Percentiles rank a stretch among this genome's conserved stretches.
phyloP scores from a whole-genome alignment of 2,113 vertebrate species.

The Datnioides undecimradiatus region DNA sequence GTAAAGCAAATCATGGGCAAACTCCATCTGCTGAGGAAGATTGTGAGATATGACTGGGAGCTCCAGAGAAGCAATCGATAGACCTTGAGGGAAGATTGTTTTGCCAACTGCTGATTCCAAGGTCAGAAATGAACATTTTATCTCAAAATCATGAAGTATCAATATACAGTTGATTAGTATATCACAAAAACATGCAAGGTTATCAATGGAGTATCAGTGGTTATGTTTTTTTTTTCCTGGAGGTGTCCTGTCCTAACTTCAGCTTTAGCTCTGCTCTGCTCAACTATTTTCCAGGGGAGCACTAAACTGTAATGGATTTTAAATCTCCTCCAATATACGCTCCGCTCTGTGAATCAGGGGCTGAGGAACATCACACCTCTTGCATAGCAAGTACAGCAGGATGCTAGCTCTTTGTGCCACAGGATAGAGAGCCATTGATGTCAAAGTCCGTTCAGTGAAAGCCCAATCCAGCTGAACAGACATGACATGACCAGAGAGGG shows the following conservation, averaged over 20 bases:
- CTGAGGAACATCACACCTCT: slow-evolving; percentile 75
- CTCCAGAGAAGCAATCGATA: slow-evolving; percentile 5
- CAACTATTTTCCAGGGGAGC: slow-evolving; percentile 67
- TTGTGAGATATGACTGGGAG: not conserved
- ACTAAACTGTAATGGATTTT: slow-evolving; percentile 75
- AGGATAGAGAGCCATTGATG: slow-evolving; percentile 78
- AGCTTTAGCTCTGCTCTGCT: slow-evolving; percentile 40
- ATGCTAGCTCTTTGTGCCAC: slow-evolving; percentile 76
- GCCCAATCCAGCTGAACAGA: slow-evolving; percentile 61
- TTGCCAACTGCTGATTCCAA: slow-evolving; percentile 18
- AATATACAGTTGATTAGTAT: not conserved
- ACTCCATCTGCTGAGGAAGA: slow-evolving; percentile 3
- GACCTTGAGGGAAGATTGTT: not conserved
- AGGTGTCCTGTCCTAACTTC: slow-evolving; percentile 31
- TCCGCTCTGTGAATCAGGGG: slow-evolving; percentile 66
- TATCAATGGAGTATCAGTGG: slow-evolving; percentile 31
- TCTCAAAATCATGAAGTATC: slow-evolving; percentile 9
- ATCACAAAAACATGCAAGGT: slow-evolving; percentile 27
- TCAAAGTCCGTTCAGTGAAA: slow-evolving; percentile 44
- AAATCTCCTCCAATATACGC: slow-evolving; percentile 71
- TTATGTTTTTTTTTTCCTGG: slow-evolving; percentile 34
- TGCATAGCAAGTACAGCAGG: slow-evolving; percentile 80
- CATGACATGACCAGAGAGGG: slow-evolving; percentile 44
- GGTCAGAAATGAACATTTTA: slow-evolving; percentile 23
- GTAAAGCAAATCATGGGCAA: not conserved